Evolutionary conservation across 1,140 invertebrate genomes (phyloP), one percentile per base, ranked within the genome.

Genomic region (Cydia amplana): DNA sequence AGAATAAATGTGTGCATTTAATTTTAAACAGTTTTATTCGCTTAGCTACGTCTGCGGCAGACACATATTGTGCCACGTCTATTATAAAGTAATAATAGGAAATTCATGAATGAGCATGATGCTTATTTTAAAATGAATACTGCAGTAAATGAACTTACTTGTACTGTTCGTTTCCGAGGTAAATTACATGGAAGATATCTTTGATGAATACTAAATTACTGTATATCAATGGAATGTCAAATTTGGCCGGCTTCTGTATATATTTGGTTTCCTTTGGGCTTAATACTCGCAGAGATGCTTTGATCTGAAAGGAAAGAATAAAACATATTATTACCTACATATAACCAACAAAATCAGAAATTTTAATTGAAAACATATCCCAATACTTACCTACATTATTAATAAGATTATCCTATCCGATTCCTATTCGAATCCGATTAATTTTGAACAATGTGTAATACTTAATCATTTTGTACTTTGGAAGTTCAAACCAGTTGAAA

Each of bases 221-320:
- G 28, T 91, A 92, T 36, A 92, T 87, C 18, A 92, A 80, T 16
- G 91, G 91, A 67, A 92, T 92, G 76, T 85, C 88, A 75, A 92
- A 92, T 80, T 90, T 90, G 1, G 85, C 74, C 12, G 85, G 82
- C 55, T 89, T 91, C 70, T 91, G 80, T 40, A 86, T 80, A 49
- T 92, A 92, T 81, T 90, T 92, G 0, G 79, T 86, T 80, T 88
- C 85, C 64, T 91, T 92, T 20, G 91, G 91, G 76, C 82, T 89
- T 55, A 92, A 60, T 40, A 91, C 80, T 36, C 89, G 80, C 4
- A 92, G 72, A 20, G 91, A 88, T n/a, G 91, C 91, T 82, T 91
- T 92, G 36, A 92, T 80, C 91, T 92, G 85, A 40, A 91, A 91
- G 67, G n/a, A 49, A 74, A 77, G 28, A 76, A 49, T 78, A 23